Evolutionary conservation across 2,888 invertebrate species (phyloP), one percentile per base, ranked within the genome.

Genomic region (Andrena flavipes): DNA sequence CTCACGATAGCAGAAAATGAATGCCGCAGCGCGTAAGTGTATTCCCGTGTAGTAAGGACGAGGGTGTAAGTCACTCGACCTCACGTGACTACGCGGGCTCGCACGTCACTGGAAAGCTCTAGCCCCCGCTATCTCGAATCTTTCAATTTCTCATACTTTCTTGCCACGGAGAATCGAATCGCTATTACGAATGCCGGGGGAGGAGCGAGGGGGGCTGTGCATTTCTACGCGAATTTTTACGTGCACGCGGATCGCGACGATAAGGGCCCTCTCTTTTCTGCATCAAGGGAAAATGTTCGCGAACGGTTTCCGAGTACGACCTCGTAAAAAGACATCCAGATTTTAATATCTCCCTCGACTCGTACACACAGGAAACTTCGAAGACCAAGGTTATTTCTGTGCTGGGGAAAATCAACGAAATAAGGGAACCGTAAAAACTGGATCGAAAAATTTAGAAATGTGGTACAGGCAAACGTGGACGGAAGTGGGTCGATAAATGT

Each of bases 81-180:
- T 92, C 91, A 91, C 92, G 92, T 90, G 92, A 91, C 91, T 91
- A 69, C 75, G 74, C 80, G 87, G 79, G 85, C 88, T 88, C 84
- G 88, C 88, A 85, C 80, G 85, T 86, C 87, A 72, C 67, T 54
- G 69, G 78, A 72, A 59, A 85, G 74, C 70, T 69, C 80, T 71
- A n/a, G 54, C 8, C 78, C 64, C 73, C 77, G 79, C 85, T 92
- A 92, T 91, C 92, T 90, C 71, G 82, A 89, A 93, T 92, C 92
- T 92, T 92, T 91, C 92, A 92, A 93, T 92, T 91, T 90, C 90
- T 91, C 91, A 90, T 91, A 90, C 89, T 89, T 91, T 88, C 85
- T 77, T 63, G 35, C 68, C 42, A 64, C 26, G 35, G 70, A 73
- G 79, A 87, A 88, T 88, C 87, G 82, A 87, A 88, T 86, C 76